A percentile compares a stretch with the other conserved stretches of the same genome.
These are phyloP conservation scores for Morinoia aosen DNA, from an alignment of 2,888 invertebrate species.

Conservation along the genomic window DNA sequence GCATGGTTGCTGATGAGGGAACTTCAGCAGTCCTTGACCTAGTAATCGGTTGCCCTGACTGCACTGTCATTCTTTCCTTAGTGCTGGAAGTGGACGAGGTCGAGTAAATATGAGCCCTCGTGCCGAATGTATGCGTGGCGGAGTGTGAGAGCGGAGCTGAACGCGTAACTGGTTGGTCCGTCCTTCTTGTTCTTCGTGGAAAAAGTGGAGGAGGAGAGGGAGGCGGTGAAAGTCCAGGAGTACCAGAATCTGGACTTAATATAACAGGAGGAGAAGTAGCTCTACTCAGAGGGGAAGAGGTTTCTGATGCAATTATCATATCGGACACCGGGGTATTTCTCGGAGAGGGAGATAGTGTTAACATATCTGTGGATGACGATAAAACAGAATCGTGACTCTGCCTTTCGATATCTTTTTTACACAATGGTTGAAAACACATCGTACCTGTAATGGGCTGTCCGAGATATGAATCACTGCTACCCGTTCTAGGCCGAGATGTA, in stretches of 20 bases:
- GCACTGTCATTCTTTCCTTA: conserved; percentile 27
- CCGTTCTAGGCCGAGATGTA: conserved; percentile 61
- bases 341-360: conserved; percentile 65
- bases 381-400: conserved; percentile 66
- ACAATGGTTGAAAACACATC: conserved; percentile 66
- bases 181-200: conserved; percentile 52
- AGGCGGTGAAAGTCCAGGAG: conserved; percentile 66
- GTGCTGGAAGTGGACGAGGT: conserved; percentile 15
- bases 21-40: conserved; percentile 34
- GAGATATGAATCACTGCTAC: conserved; percentile 65
- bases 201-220: conserved; percentile 62
- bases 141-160: conserved; percentile 59
- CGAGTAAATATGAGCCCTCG: conserved; percentile 6
- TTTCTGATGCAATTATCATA: conserved; percentile 60
- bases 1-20: neutral
- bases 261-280: conserved; percentile 64
- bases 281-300: conserved; percentile 65
- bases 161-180: conserved; percentile 32
- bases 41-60: neutral
- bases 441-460: conserved; percentile 65
- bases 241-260: conserved; percentile 67
- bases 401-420: conserved; percentile 64
- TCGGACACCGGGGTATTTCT: conserved; percentile 66
- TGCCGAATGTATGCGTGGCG: conserved; percentile 57
- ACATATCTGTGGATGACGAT: conserved; percentile 64